Base-by-base conservation (phyloP, 2,888 invertebrate genomes). In the Pediacus dermestoides region DNA sequence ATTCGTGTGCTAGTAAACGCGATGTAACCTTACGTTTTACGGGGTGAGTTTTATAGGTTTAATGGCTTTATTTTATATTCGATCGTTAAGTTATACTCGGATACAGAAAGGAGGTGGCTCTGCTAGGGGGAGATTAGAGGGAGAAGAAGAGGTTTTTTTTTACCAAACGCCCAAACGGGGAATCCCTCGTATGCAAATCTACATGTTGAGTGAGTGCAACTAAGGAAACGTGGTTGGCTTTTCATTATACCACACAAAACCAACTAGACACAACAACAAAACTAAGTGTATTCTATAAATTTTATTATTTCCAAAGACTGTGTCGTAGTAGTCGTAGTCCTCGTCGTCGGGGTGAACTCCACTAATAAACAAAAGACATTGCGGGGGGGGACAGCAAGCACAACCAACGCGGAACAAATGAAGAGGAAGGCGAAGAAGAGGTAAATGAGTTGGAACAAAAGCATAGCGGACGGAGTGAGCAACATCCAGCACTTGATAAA, bases 391-490 rank as follows among this genome's bases (percentile, higher is more conserved):
- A 54, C 57, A 53, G 52, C 51, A 34, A 48, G 46, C 45, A 44
- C 34, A n/a, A n/a, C n/a, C n/a, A n/a, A n/a, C n/a, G n/a, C n/a
- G 37, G 47, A 63, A 66, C 62, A 66, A 65, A 64, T 63, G 65
- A 65, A 64, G 64, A 65, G 64, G 66, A 66, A 66, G 64, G 60
- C 57, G 62, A 61, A 64, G 64, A 64, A 65, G 61, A 61, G 64
- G 63, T 66, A 67, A 67, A 67, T 66, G 67, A 66, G 64, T 63
- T 53, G 63, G 60, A 64, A 67, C 67, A 67, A 67, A 67, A 66
- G 66, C 59, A 50, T 48, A 58, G 57, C 64, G 62, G 61, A 61
- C 60, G 61, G 56, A 55, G 56, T 50, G 52, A 49, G 47, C 53
- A 58, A 54, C 58, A 48, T 45, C 53, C 57, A 55, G 42, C 63